Conservation (phyloP, 2,113 vertebrate species). For the Lethenteron reissneri region DNA sequence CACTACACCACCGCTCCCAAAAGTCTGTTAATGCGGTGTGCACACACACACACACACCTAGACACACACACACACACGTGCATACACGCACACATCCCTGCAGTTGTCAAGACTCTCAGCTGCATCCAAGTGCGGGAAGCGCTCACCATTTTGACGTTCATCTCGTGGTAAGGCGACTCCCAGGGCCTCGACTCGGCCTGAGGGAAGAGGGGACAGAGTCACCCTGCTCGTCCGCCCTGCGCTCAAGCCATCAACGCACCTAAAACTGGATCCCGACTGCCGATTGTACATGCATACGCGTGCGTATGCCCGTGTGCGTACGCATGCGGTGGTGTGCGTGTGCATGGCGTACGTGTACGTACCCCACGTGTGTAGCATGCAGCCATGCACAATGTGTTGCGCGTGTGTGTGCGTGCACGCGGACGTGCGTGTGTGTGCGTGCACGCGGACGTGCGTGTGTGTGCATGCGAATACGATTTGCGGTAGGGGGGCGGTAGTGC, state of each 20-base stretch:
- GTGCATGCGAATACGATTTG: not conserved
- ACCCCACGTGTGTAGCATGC: not conserved
- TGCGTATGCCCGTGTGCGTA: not conserved
- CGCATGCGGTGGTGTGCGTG: not conserved
- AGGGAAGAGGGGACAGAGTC: too few relatives aligned
- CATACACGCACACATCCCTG: not conserved
- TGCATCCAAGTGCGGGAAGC: too few relatives aligned
- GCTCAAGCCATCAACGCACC: too few relatives aligned
- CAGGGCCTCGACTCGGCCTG: too few relatives aligned
- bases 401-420: not conserved
- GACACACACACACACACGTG: not conserved
- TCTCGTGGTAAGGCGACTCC: too few relatives aligned
- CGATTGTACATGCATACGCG: not conserved
- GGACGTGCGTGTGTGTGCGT: not conserved
- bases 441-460: not conserved
- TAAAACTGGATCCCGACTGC: too few relatives aligned
- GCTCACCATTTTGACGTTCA: too few relatives aligned
- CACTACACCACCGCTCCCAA: too few relatives aligned
- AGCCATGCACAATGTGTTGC: not conserved
- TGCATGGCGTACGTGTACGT: not conserved
- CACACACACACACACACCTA: not conserved
- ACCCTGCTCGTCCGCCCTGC: too few relatives aligned
- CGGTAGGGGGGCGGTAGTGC: too few relatives aligned
- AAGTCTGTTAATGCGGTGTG: too few relatives aligned
- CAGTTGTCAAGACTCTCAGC: not conserved